A percentile compares a stretch with the other conserved stretches of the same genome.
Evolutionary conservation across 2,888 invertebrate genomes (phyloP).

Genomic region (Cerastoderma edule): DNA sequence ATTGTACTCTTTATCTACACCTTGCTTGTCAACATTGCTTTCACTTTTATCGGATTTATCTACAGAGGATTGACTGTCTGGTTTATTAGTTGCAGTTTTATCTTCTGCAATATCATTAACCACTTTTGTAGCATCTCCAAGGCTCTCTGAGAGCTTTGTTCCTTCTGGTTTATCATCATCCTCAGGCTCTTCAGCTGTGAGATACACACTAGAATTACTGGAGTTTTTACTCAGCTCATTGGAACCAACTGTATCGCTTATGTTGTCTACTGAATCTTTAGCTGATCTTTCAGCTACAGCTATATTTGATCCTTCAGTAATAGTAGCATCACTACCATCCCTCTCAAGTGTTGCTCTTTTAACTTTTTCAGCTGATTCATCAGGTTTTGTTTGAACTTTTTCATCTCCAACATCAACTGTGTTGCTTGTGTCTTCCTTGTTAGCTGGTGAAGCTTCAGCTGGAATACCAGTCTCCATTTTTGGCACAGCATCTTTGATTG

Average conservation of each 20-base stretch:
- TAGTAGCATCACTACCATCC: not conserved
- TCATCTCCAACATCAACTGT: too few relatives aligned
- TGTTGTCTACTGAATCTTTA: not conserved
- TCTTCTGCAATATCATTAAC: not conserved
- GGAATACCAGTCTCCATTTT: too few relatives aligned
- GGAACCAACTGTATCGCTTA: not conserved
- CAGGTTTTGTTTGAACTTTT: too few relatives aligned
- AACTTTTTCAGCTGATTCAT: too few relatives aligned
- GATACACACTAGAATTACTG: conserved; percentile 14
- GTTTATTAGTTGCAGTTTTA: not conserved
- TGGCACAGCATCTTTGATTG: too few relatives aligned
- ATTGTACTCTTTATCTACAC: too few relatives aligned
- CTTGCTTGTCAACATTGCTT: not conserved
- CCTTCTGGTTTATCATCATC: conserved; percentile 6
- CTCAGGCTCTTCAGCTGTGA: conserved; percentile 16
- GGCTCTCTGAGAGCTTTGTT: not conserved
- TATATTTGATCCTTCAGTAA: not conserved
- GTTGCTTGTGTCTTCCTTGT: too few relatives aligned
- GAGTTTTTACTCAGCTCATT: conserved; percentile 10
- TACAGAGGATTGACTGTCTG: not conserved
- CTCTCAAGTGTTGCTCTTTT: not conserved
- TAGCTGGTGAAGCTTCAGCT: too few relatives aligned
- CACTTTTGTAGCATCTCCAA: too few relatives aligned
- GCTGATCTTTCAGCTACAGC: not conserved
- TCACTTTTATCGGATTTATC: not conserved